These are phyloP conservation scores for Gouania willdenowi DNA, from an alignment of 2,797 vertebrate species.

Conservation along the genomic window DNA sequence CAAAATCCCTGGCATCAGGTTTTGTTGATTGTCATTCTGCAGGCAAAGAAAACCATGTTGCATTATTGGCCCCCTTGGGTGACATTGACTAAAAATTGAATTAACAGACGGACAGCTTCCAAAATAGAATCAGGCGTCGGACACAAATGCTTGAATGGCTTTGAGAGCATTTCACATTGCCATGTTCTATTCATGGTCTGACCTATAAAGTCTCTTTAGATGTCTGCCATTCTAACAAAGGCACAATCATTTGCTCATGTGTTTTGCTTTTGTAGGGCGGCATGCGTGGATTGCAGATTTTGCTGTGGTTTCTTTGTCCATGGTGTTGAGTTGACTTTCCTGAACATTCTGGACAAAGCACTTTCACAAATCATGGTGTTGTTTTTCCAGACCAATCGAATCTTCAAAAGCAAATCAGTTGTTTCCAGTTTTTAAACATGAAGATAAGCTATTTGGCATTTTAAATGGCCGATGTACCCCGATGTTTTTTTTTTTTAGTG, in stretches of 20 bases:
- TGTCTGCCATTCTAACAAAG: slow-evolving; percentile 15
- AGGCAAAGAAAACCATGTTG: slow-evolving; percentile 21
- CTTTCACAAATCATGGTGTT: no score
- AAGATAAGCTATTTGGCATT: not conserved
- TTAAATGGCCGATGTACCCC: no score
- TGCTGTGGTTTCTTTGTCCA: slow-evolving; percentile 32
- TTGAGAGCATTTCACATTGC: slow-evolving; percentile 21
- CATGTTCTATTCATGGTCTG: slow-evolving; percentile 29
- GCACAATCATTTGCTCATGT: not conserved
- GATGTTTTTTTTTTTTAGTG: no score
- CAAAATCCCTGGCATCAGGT: slow-evolving; percentile 26
- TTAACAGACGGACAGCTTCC: slow-evolving; percentile 47
- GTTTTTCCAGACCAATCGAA: no score
- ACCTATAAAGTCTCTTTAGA: slow-evolving; percentile 32
- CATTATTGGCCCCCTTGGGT: slow-evolving; percentile 54
- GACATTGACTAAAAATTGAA: slow-evolving; percentile 61
- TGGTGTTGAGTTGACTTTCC: slow-evolving; percentile 37
- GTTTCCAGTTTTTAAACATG: no score
- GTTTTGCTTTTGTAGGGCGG: not conserved
- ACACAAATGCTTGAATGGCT: slow-evolving; percentile 27
- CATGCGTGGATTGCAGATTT: not conserved
- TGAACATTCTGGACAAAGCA: not conserved
- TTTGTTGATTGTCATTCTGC: slow-evolving; percentile 22
- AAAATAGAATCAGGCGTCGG: slow-evolving; percentile 49
- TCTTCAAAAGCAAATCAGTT: not conserved